These are phyloP conservation scores for Leucoptera coffeella DNA, from an alignment of 2,888 invertebrate species.

Conservation along the genomic window DNA sequence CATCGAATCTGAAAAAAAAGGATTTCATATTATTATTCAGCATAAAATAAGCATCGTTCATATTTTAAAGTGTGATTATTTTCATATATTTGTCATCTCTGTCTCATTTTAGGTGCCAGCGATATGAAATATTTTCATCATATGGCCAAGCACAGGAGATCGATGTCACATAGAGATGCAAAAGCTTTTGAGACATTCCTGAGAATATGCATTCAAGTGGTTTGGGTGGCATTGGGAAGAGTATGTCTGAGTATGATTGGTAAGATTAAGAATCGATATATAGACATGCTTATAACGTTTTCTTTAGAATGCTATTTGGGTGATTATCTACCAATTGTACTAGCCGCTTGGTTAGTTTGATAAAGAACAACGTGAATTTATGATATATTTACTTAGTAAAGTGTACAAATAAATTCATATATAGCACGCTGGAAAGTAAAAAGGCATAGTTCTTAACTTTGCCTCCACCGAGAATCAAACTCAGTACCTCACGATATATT, in stretches of 20 bases:
- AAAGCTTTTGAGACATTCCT: slow-evolving; percentile 54
- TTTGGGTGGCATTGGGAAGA: slow-evolving; percentile 59
- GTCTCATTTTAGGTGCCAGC: slow-evolving; percentile 27
- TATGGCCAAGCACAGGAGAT: slow-evolving; percentile 51
- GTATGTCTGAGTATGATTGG: slow-evolving; percentile 56
- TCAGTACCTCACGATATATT: too few species aligned
- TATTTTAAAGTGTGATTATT: slow-evolving; percentile 2
- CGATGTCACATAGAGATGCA: slow-evolving; percentile 59
- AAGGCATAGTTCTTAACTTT: too few species aligned
- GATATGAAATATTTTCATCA: slow-evolving; percentile 55
- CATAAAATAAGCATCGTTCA: not conserved
- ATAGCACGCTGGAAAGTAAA: too few species aligned
- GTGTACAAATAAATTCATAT: too few species aligned
- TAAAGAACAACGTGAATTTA: too few species aligned
- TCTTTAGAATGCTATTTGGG: too few species aligned
- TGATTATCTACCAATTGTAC: too few species aligned
- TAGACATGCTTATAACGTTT: not conserved
- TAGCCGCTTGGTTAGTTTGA: too few species aligned
- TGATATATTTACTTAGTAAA: too few species aligned
- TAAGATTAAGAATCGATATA: slow-evolving; percentile 11
- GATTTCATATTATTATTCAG: not conserved
- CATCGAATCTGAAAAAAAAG: too few species aligned
- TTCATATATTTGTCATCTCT: not conserved
- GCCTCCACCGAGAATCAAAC: too few species aligned
- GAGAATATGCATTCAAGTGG: slow-evolving; percentile 52